These are phyloP conservation scores for Theonella swinhoei DNA, from an alignment of 37 sponge, comb jelly and placozoan species.

Conservation along the genomic window DNA sequence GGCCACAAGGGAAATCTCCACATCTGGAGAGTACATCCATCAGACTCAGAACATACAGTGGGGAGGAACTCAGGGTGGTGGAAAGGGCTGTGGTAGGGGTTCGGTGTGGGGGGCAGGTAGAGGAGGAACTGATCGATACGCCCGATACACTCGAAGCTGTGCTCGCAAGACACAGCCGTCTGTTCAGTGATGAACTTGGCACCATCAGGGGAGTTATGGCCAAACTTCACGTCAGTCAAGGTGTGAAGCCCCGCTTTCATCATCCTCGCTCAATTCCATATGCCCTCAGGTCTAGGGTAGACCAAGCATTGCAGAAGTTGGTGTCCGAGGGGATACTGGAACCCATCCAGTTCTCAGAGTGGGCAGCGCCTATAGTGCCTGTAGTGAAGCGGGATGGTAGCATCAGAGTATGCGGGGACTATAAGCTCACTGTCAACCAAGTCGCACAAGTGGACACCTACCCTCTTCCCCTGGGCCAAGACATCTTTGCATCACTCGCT, in stretches of 20 bases:
- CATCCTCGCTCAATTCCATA: conserved; percentile 11
- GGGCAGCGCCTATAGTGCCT: conserved; percentile 55
- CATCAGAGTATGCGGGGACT: no score
- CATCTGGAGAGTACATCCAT: background rate
- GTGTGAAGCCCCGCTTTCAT: background rate
- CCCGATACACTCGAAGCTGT: background rate
- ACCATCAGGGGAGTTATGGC: background rate
- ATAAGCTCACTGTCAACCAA: conserved; percentile 50
- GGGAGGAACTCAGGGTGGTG: background rate
- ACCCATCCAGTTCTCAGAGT: no score
- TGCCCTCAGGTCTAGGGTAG: no score
- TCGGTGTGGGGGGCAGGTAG: background rate
- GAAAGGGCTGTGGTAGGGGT: background rate
- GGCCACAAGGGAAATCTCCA: background rate
- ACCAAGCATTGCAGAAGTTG: no score
- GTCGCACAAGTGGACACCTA: no score
- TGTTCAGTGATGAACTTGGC: background rate
- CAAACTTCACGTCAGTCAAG: background rate
- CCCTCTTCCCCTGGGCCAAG: no score
- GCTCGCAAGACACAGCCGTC: background rate
- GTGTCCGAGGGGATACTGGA: no score
- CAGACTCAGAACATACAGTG: background rate
- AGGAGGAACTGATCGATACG: background rate
- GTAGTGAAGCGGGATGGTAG: no score
- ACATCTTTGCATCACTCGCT: conserved; percentile 9